Percentiles rank a stretch among this genome's conserved stretches.
Conservation (phyloP, 2,797 vertebrate genomes). For the Mustela erminea region DNA sequence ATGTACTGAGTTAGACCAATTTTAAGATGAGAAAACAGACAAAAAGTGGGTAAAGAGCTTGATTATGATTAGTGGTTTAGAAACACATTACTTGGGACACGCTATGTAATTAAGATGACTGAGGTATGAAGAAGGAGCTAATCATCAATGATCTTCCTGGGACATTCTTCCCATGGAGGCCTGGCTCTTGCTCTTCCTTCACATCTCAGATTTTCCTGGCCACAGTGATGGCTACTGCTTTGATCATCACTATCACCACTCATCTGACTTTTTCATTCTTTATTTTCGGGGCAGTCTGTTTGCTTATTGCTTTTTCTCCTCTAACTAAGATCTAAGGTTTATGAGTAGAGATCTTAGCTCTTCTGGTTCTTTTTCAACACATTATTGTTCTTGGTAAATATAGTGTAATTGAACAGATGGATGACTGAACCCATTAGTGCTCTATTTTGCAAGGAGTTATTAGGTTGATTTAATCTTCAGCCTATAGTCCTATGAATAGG, state of each 20-base stretch:
- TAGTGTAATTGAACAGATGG: not conserved
- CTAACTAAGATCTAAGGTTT: not conserved
- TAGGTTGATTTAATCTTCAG: not conserved
- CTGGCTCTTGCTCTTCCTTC: not conserved
- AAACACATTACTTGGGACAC: not conserved
- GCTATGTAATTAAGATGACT: not conserved
- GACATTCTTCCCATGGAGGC: not conserved
- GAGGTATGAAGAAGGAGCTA: not conserved
- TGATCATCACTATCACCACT: not conserved
- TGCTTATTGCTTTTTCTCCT: not conserved
- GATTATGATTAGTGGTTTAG: not conserved
- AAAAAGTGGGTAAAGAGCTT: not conserved
- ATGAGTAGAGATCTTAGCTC: not conserved
- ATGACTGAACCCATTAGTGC: not conserved
- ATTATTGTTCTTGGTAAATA: constrained; percentile 11
- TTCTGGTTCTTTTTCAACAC: not conserved
- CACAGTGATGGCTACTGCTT: not conserved
- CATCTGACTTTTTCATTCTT: not conserved
- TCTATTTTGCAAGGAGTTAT: not conserved
- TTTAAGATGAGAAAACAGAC: not conserved
- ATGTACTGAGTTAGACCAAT: not conserved
- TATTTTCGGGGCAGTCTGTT: not conserved
- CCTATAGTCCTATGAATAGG: not conserved
- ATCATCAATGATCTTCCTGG: not conserved
- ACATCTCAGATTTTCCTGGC: not conserved